Percentiles rank a stretch among this genome's conserved stretches.
Evolutionary conservation across 2,113 vertebrate species (phyloP).

Genomic region (Daubentonia madagascariensis): DNA sequence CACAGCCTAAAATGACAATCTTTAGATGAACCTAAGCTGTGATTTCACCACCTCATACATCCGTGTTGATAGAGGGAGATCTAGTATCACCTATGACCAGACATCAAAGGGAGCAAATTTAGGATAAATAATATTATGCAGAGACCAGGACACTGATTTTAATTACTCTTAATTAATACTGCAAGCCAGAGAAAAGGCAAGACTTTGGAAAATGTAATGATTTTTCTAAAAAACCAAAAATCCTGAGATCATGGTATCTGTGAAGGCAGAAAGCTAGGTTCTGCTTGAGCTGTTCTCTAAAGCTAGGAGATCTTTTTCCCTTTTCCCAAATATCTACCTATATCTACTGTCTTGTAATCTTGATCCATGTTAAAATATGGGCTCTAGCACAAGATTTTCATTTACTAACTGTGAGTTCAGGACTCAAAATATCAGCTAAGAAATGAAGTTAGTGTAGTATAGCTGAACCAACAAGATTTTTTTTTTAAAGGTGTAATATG

Average conservation of each 20-base stretch:
- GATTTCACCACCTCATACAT: neutral
- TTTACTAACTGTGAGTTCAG: neutral
- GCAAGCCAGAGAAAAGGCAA: constrained; percentile 39
- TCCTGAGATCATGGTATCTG: neutral
- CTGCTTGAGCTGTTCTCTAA: neutral
- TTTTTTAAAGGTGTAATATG: neutral
- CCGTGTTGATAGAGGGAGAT: neutral
- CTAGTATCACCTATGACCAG: neutral
- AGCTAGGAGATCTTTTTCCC: neutral
- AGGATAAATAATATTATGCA: neutral
- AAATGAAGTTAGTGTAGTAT: neutral
- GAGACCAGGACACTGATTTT: neutral
- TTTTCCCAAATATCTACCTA: neutral
- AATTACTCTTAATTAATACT: constrained; percentile 42
- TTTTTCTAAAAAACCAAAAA: neutral
- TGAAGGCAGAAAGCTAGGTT: neutral
- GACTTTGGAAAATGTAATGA: neutral
- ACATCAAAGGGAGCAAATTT: constrained; percentile 31
- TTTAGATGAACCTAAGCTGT: neutral
- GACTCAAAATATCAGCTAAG: neutral
- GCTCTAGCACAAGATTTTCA: neutral
- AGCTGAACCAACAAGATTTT: neutral
- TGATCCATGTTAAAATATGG: neutral
- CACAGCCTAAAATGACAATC: neutral
- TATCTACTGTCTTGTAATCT: neutral